Conservation (phyloP, 2,797 vertebrate species). For the Phoxinus dragarum region DNA sequence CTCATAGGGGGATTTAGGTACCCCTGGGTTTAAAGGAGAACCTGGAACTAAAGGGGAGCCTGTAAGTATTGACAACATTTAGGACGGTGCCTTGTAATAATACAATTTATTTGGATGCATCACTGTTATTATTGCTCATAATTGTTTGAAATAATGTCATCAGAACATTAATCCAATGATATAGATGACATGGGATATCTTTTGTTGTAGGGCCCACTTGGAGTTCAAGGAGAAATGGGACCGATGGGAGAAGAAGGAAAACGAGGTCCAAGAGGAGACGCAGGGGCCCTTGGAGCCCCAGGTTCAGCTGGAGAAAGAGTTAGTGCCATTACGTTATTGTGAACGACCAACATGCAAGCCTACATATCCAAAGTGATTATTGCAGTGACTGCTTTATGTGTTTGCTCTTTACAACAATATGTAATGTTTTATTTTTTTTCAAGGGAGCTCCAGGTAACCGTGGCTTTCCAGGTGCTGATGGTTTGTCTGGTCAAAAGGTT, state of each 20-base stretch:
- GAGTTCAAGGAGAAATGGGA: constrained; percentile 84
- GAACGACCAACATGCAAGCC: neutral
- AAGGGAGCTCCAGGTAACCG: constrained; percentile 88
- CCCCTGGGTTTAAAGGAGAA: constrained; percentile 91
- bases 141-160: neutral
- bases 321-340: constrained; percentile 61
- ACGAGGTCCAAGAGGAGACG: constrained; percentile 86
- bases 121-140: neutral
- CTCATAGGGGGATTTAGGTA: constrained; percentile 86
- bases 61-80: constrained; percentile 77
- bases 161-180: neutral
- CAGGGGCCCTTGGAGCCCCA: constrained; percentile 74
- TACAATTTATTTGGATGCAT: neutral
- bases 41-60: constrained; percentile 90
- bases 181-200: neutral
- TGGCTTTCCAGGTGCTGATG: constrained; percentile 88
- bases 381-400: neutral
- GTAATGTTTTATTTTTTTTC: neutral
- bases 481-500: constrained; percentile 87
- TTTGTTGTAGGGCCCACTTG: constrained; percentile 83
- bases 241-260: constrained; percentile 94
- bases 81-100: neutral
- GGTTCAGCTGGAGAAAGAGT: constrained; percentile 92
- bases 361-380: neutral
- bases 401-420: neutral